Conservation (phyloP, 2,888 invertebrate species). For the Apeira syringaria region DNA sequence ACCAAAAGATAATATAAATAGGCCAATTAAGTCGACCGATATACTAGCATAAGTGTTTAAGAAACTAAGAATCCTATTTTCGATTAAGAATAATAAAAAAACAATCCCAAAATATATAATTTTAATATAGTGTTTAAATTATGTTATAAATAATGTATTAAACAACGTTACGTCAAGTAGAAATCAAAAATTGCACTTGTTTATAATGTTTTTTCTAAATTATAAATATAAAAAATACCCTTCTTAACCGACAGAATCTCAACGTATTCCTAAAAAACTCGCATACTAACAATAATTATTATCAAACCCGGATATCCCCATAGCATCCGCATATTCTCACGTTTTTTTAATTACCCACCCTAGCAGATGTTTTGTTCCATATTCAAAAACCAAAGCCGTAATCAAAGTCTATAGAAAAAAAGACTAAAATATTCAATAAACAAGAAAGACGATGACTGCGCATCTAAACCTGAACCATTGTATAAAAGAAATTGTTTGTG, state of each 20-base stretch:
- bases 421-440: slow-evolving; percentile 66
- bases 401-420: slow-evolving; percentile 59
- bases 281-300: slow-evolving; percentile 40
- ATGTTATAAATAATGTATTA: no score
- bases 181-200: no score
- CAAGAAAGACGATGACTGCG: slow-evolving; percentile 73
- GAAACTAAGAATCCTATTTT: no score
- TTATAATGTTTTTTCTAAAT: no score
- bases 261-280: slow-evolving; percentile 36
- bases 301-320: slow-evolving; percentile 50
- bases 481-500: slow-evolving; percentile 67
- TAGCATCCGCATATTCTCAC: slow-evolving; percentile 69
- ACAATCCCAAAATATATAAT: no score
- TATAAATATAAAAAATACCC: slow-evolving; percentile 22
- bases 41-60: no score
- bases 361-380: slow-evolving; percentile 69
- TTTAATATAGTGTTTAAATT: no score
- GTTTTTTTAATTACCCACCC: slow-evolving; percentile 73
- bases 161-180: no score
- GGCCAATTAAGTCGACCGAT: no score
- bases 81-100: no score
- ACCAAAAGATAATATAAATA: no score
- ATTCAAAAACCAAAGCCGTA: slow-evolving; percentile 59
- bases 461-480: slow-evolving; percentile 78
- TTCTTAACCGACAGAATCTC: slow-evolving; percentile 28